Conservation (phyloP, 2,797 vertebrate species). For the Synaphobranchus kaupii region DNA sequence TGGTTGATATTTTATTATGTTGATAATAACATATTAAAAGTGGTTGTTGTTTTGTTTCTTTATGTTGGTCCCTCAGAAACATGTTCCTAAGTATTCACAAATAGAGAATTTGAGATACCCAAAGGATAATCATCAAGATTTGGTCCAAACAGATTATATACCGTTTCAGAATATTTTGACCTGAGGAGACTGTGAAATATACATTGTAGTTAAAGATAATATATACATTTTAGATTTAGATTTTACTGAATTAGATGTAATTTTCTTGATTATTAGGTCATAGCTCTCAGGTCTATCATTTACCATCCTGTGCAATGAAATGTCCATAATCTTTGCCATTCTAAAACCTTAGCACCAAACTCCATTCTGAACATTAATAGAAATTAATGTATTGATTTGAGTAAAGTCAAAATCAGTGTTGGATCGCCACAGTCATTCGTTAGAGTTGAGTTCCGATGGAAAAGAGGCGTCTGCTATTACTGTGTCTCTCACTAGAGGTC, state of each 20-base stretch:
- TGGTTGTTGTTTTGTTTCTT: background rate
- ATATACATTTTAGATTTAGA: background rate
- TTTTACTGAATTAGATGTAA: background rate
- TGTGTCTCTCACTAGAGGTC: conserved; percentile 67
- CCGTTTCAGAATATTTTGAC: background rate
- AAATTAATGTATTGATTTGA: background rate
- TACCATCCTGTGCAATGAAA: background rate
- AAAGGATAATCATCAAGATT: background rate
- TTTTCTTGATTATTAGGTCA: background rate
- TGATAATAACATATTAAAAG: background rate
- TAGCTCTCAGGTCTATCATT: background rate
- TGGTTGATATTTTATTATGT: background rate
- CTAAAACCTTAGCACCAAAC: background rate
- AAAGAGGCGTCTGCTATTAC: conserved; percentile 44
- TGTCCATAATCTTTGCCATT: background rate
- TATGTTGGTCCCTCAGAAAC: background rate
- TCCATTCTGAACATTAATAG: background rate
- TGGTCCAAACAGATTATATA: background rate
- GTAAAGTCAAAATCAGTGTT: background rate
- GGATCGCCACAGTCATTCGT: too few relatives aligned
- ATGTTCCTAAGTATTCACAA: background rate
- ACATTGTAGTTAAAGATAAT: background rate
- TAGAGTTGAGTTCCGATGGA: background rate
- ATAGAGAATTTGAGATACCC: background rate
- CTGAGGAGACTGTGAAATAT: background rate